Evolutionary conservation across 1,140 invertebrate genomes (phyloP), one percentile per base, ranked within the genome.

Genomic region (Argopecten irradians): DNA sequence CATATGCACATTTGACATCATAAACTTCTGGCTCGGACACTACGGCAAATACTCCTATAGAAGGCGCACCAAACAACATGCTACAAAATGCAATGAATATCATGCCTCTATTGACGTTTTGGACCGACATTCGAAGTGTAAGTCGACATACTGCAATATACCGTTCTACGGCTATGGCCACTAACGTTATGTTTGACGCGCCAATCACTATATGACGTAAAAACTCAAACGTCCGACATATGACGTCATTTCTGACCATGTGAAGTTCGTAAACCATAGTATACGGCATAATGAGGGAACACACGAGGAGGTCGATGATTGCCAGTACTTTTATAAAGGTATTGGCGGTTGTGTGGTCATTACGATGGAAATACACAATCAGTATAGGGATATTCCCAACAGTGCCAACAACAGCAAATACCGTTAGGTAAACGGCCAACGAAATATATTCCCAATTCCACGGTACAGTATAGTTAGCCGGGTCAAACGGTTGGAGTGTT

Each of bases 101-200:
- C 55, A 93, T 89, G 9, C 93, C 93, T 9, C 87, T 86, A 82
- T 93, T 92, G 19, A 93, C 91, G 16, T 90, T 88, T 33, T 87
- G 46, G 14, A 93, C 90, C 1, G 87, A 92, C 33, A 94, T 86
- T 32, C 87, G 83, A 34, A 88, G 82, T 0, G 89, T 86, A 7
- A 92, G 84, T 41, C 86, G 85, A 46, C 92, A 92, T 0, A 94
- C 92, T 9, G 92, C 92, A 39, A 92, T 88, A 41, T 92, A 93
- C 11, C 93, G 85, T 86, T 94, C 93, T 0, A 89, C 87, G 19
- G 93, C 92, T 16, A 94, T 92, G n/a, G 93, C 93, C 11, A 93
- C 92, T 8, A 94, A 85, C 0, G 93, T 93, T 16, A 92, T 71
- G 84, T 92, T 93, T 1, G 92, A 93, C n/a, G 92, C 85, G 9